A percentile compares a stretch with the other conserved stretches of the same genome.
Conservation (phyloP, 2,888 invertebrate species). For the Nomada hirtipes region DNA sequence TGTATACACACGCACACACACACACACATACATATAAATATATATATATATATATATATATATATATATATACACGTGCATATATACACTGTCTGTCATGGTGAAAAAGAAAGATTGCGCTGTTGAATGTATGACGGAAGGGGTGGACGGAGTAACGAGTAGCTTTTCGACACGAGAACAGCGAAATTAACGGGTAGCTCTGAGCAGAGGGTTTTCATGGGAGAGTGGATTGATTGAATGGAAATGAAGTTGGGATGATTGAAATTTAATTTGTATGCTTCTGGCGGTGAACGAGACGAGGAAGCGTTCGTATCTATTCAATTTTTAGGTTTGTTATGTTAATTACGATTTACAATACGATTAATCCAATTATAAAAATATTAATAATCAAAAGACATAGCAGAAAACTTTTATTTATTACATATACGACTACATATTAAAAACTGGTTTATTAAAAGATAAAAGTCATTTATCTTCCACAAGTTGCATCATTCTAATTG, state of each 20-base stretch:
- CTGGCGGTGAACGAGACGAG: not conserved
- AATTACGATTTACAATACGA: too few relatives aligned
- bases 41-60: too few relatives aligned
- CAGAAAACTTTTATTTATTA: too few relatives aligned
- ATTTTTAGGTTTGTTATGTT: not conserved
- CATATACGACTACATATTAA: too few relatives aligned
- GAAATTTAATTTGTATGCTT: constrained; percentile 5
- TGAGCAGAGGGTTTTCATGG: not conserved
- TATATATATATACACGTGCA: not conserved
- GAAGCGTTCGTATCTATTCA: not conserved
- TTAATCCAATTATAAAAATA: too few relatives aligned
- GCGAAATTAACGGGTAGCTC: constrained; percentile 42
- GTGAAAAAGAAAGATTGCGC: constrained; percentile 15
- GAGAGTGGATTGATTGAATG: constrained; percentile 22
- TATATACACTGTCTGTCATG: constrained; percentile 17
- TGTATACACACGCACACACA: not conserved
- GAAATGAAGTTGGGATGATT: not conserved
- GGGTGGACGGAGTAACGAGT: constrained; percentile 14
- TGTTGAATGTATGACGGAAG: not conserved
- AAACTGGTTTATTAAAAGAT: too few relatives aligned
- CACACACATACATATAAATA: too few relatives aligned
- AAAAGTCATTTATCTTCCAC: too few relatives aligned
- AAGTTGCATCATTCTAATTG: too few relatives aligned
- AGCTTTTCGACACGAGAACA: constrained; percentile 23
- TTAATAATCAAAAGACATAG: too few relatives aligned